Evolutionary conservation across 1,140 invertebrate species (phyloP), one percentile per base, ranked within the genome.

Genomic region (Lordiphosa collinella): DNA sequence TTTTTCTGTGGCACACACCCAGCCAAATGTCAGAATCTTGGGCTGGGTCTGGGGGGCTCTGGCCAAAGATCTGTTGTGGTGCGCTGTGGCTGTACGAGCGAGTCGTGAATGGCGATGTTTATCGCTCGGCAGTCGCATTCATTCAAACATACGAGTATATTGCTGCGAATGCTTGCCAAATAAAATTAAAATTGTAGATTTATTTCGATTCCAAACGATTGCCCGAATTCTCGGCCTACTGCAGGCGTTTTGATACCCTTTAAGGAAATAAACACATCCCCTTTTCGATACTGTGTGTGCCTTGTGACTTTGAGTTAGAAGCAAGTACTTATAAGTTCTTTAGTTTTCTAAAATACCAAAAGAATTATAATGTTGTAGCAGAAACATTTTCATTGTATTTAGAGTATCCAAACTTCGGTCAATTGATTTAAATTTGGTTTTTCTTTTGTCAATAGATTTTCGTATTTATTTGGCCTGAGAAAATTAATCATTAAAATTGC

Each of bases 111-210:
- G 52, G 50, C 72, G 76, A 82, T 82, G 50, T 84, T 82, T 84
- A 82, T 82, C 76, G 76, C 35, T 44, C 41, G 41, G 41, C 31
- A 22, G 7, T 40, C 14, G 52, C 49, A 67, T 70, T 72, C 68
- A 72, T 61, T 44, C 41, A 44, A 25, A 44, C 41, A 44, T 14
- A 50, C 41, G 35, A 12, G 29, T 58, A 66, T 58, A 57, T 66
- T 65, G 37, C 29, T 34, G 43, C 60, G 41, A 66, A 57, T 57
- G 40, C 53, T 59, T 69, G 63, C 48, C 71, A 82, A 72, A 82
- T 82, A 75, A 82, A 82, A 82, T 82, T 84, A 58, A 63, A 82
- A 82, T 76, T 84, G 58, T 68, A 84, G 76, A 75, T 79, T 82
- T 79, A 74, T 79, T 80, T 79, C 75, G 63, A 79, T 74, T 65